Base-by-base conservation (phyloP, 2,888 invertebrate species). In the Bembecia ichneumoniformis region DNA sequence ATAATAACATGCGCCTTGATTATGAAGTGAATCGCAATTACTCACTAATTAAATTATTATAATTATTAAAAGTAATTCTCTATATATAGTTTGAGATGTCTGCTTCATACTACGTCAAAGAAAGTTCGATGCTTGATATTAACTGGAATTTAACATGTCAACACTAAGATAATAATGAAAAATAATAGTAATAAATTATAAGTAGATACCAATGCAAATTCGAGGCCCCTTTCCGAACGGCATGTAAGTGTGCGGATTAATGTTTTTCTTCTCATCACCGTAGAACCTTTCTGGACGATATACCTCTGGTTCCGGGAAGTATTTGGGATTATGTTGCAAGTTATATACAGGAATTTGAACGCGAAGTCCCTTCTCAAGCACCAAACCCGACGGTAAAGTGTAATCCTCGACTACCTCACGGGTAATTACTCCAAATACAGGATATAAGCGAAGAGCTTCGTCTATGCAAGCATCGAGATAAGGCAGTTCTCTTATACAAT, bases 181-280 rank as follows among this genome's bases (percentile, higher is more conserved):
- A 28, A 17, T 17, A 28, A 28, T 28, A 17, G 17, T 17, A 17
- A 4, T 1, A 28, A 28, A 1, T 40, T 5, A 20, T 14, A 65
- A 68, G 64, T 61, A n/a, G n/a, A n/a, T n/a, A 82, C 83, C 83
- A 11, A 83, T 68, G 52, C 83, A 83, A 44, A 69, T 60, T 51
- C 82, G 67, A 0, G 71, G 78, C 1, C 82, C 82, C 51, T 77
- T 81, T n/a, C 83, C 82, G 51, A 82, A 84, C 0, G 82, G 80
- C 47, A 80, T 55, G 52, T 74, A 82, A 0, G 74, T 76, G 47
- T 70, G 78, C 0, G 74, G 77, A 14, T 54, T 70, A 2, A 82
- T 63, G n/a, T 68, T 62, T 0, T 55, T 50, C 46, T 63, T 79
- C 16, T 71, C 60, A 2, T 69, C 73, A 0, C 59, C 59, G 1